These are phyloP conservation scores for Florisuga fusca DNA, from an alignment of 2,797 vertebrate species.

Conservation along the genomic window DNA sequence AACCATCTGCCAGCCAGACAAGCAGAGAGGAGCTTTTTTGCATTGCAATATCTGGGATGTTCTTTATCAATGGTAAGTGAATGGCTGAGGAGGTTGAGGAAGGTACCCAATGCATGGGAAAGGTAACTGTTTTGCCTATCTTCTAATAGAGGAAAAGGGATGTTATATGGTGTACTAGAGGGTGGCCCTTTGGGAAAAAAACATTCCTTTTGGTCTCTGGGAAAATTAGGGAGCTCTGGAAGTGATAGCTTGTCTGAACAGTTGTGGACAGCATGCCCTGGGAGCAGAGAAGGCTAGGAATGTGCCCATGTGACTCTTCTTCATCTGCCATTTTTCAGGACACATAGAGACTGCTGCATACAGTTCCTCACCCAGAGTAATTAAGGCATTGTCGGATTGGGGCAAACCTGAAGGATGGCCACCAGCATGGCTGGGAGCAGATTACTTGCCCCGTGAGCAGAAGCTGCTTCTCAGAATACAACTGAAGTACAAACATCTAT, in stretches of 20 bases:
- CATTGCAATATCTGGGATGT: background rate
- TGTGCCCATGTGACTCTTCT: accelerated
- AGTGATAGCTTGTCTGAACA: background rate
- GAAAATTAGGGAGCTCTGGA: background rate
- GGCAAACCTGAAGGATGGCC: background rate
- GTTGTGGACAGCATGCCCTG: background rate
- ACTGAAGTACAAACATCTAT: background rate
- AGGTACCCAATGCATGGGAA: background rate
- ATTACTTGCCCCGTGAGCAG: background rate
- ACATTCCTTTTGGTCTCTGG: background rate
- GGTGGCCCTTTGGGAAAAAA: background rate
- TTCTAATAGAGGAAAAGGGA: background rate
- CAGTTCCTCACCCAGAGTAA: background rate
- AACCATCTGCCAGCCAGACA: background rate
- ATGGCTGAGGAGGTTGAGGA: background rate
- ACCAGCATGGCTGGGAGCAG: background rate
- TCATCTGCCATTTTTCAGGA: background rate
- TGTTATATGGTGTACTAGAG: accelerated
- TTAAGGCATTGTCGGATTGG: background rate
- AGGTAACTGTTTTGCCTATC: background rate
- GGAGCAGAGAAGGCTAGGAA: background rate
- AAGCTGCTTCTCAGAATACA: background rate
- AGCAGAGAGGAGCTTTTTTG: background rate
- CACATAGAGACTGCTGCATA: background rate
- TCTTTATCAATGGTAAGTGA: background rate